Conservation (phyloP, 2,888 invertebrate species). For the Euplexia lucipara region DNA sequence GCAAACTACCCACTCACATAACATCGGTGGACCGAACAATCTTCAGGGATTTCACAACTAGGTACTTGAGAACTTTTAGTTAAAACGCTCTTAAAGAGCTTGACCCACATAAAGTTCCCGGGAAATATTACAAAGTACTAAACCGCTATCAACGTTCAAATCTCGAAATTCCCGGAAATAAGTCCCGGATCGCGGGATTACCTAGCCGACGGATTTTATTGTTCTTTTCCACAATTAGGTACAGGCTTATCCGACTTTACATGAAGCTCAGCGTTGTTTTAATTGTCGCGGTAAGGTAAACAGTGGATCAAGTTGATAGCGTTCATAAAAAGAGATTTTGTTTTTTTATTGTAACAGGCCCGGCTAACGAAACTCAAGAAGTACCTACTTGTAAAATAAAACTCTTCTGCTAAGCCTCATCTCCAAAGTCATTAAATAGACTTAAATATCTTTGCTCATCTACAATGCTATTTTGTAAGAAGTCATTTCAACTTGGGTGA, state of each 20-base stretch:
- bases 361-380: background rate
- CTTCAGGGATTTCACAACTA: slow-evolving; percentile 41
- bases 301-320: slow-evolving; percentile 20
- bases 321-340: slow-evolving; percentile 13
- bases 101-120: slow-evolving; percentile 61
- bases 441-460: no score
- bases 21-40: slow-evolving; percentile 38
- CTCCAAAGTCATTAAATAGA: no score
- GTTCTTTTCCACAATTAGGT: slow-evolving; percentile 61
- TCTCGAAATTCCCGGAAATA: slow-evolving; percentile 60
- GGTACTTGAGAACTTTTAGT: slow-evolving; percentile 49
- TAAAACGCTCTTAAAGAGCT: slow-evolving; percentile 57
- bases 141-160: slow-evolving; percentile 58
- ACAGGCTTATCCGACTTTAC: slow-evolving; percentile 49
- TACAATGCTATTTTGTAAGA: no score
- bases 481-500: no score
- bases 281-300: slow-evolving; percentile 38
- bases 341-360: background rate
- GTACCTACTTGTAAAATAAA: no score
- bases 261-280: slow-evolving; percentile 51
- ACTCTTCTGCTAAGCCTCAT: no score
- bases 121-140: slow-evolving; percentile 56
- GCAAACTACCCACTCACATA: slow-evolving; percentile 18
- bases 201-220: slow-evolving; percentile 58
- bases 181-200: slow-evolving; percentile 60